Conservation (phyloP, 2,113 vertebrate species). For the Hyaena hyaena region DNA sequence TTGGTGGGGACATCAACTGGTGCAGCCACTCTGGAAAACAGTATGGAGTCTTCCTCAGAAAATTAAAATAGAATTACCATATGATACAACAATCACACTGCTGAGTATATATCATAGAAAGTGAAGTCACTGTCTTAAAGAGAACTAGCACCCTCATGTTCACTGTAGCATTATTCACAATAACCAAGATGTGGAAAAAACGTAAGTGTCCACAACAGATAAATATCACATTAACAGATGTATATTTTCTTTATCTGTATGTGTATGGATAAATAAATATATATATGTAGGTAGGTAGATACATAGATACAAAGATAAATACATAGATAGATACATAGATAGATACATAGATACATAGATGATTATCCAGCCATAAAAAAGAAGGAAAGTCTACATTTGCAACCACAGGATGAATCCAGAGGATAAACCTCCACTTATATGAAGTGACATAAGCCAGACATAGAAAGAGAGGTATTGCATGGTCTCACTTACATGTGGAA, state of each 20-base stretch:
- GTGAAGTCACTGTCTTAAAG: background rate
- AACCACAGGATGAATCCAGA: background rate
- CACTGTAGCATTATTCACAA: background rate
- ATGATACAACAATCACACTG: no score
- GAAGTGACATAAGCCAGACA: background rate
- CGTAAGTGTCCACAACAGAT: background rate
- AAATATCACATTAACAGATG: background rate
- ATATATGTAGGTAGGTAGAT: no score
- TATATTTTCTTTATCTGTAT: background rate
- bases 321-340: no score
- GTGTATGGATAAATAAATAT: no score
- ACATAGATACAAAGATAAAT: no score
- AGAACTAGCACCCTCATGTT: background rate
- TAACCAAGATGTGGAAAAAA: background rate
- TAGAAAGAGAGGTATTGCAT: background rate
- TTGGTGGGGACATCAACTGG: no score
- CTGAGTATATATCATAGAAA: no score
- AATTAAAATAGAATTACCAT: no score
- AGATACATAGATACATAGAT: background rate
- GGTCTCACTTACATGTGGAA: background rate
- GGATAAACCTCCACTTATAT: no score
- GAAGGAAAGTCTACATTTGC: background rate
- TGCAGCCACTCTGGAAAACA: background rate
- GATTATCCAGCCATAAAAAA: background rate
- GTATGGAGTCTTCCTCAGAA: background rate